phyloP scores from a whole-genome alignment of 2,113 vertebrate species.

The Phalacrocorax brasilianus region DNA sequence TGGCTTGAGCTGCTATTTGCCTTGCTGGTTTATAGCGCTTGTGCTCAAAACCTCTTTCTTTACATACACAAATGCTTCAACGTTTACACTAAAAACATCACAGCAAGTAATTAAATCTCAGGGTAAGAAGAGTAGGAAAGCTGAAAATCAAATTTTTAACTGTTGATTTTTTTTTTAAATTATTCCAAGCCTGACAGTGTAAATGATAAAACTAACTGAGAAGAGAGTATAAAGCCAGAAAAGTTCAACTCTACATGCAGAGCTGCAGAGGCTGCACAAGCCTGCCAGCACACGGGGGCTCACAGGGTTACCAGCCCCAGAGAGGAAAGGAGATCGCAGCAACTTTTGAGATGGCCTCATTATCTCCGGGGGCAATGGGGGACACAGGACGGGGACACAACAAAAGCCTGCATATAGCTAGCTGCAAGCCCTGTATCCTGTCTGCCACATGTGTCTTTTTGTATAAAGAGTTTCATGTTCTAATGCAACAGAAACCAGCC shows the following conservation, averaged over 20 bases:
- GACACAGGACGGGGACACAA: too few species aligned
- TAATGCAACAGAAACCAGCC: neutral
- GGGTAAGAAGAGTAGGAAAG: neutral
- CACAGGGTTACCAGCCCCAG: neutral
- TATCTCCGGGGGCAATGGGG: neutral
- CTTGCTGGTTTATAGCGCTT: neutral
- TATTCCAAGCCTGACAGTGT: neutral
- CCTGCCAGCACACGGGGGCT: accelerated
- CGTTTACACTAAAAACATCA: neutral
- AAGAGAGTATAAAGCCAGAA: neutral
- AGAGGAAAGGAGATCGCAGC: neutral
- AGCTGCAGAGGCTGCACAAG: neutral
- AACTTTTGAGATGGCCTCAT: neutral
- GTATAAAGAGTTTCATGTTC: neutral
- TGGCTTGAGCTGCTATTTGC: neutral
- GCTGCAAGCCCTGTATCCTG: neutral
- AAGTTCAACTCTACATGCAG: neutral
- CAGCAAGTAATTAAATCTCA: neutral
- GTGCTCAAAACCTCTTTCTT: neutral
- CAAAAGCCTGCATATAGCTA: neutral
- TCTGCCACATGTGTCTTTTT: accelerated
- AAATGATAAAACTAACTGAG: neutral
- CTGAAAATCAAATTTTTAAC: neutral
- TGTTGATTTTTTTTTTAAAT: neutral
- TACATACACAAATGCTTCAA: neutral